Evolutionary conservation across 2,888 invertebrate genomes (phyloP), one percentile per base, ranked within the genome.

Genomic region (Noctua janthina): DNA sequence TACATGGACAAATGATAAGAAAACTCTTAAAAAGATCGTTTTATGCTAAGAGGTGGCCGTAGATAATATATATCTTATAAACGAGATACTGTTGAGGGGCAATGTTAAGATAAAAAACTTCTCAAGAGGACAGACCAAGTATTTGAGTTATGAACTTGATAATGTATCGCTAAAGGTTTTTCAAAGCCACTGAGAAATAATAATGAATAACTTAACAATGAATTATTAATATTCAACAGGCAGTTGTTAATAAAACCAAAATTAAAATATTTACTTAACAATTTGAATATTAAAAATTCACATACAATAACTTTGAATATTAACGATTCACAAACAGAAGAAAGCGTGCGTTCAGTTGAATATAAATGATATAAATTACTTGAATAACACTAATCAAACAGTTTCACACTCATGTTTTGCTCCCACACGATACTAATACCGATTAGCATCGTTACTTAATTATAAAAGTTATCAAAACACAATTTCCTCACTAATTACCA

Each of bases 1-100:
- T 81, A 80, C 79, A 84, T 62, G 79, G 76, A 74, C 77, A 70
- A 78, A 84, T 80, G 80, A 90, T 89, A 88, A 89, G 78, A 80
- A 79, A 75, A 74, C 74, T 81, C 78, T 82, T 75, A 67, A 79
- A 82, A 83, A 82, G 74, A 39, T 77, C 70, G 82, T 82, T 77
- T 35, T 83, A 81, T 68, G 79, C 74, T 83, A 81, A 86, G 74
- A 70, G 35, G 39, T 62, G 54, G 29, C 23, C 3, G 51, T 70
- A 76, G 68, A 87, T 85, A 75, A 78, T 71, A 78, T 74, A 76
- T 74, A 78, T 82, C 77, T 69, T 67, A 17, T 35, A n/a, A 74
- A 76, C 64, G 74, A 78, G 79, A 82, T 79, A 85, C 66, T 68
- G 84, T 79, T 82, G 76, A 80, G 83, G 76, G 72, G 54, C 84